These are phyloP conservation scores for Oxyruncus cristatus DNA, from an alignment of 2,113 vertebrate genomes.

Conservation along the genomic window DNA sequence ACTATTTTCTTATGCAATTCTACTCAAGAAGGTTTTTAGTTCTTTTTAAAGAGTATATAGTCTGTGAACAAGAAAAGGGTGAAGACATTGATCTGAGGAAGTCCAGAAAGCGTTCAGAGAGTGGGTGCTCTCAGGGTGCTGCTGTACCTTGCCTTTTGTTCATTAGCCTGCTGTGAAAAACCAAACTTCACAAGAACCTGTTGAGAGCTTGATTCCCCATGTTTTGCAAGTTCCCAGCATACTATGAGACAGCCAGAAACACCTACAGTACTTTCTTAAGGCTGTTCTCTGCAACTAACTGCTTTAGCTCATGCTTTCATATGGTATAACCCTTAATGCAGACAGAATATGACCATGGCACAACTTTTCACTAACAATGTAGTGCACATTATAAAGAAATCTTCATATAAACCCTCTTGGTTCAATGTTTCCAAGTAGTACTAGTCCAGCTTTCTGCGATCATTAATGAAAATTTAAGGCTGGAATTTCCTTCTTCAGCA, in stretches of 20 bases:
- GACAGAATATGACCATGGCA: background rate
- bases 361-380: background rate
- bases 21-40: background rate
- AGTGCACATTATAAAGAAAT: background rate
- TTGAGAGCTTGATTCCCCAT: background rate
- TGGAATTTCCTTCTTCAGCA: constrained; percentile 19
- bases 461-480: background rate
- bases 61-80: background rate
- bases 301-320: background rate
- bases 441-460: background rate
- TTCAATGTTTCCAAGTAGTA: background rate
- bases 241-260: background rate
- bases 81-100: background rate
- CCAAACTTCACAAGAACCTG: background rate
- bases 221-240: background rate
- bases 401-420: background rate
- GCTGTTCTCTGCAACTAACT: background rate
- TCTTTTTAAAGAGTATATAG: background rate
- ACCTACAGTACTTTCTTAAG: background rate
- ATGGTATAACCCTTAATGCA: background rate
- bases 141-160: background rate
- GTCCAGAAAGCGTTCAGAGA: background rate
- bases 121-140: background rate
- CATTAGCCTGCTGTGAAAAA: background rate
- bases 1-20: background rate